Percentiles rank a stretch among this genome's conserved stretches.
These are phyloP conservation scores for Rhyacophila brunnea DNA, from an alignment of 1,140 invertebrate species.

Conservation along the genomic window DNA sequence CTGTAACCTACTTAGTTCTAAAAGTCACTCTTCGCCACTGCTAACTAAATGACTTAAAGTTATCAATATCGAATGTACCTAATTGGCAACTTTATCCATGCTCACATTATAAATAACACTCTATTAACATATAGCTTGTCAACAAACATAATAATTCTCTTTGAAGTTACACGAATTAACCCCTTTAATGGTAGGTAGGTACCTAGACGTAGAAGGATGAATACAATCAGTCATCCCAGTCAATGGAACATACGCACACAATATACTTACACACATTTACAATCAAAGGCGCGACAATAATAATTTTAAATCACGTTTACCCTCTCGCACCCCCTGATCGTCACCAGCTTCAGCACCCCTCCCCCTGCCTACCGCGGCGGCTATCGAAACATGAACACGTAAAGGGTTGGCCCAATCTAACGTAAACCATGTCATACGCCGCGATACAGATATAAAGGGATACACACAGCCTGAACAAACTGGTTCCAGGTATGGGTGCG, in stretches of 20 bases:
- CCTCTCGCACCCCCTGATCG: neutral
- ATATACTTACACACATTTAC: neutral
- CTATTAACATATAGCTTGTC: too few relatives aligned
- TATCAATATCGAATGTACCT: too few relatives aligned
- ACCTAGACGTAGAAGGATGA: too few relatives aligned
- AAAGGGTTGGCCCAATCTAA: conserved; percentile 34
- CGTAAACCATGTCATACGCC: conserved; percentile 30
- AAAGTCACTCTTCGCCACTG: too few relatives aligned
- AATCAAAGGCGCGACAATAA: conserved; percentile 10
- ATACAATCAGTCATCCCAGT: too few relatives aligned
- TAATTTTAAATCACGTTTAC: conserved; percentile 27
- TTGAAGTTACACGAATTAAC: too few relatives aligned
- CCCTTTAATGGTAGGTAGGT: too few relatives aligned
- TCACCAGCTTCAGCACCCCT: neutral
- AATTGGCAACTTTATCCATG: too few relatives aligned
- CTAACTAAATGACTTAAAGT: too few relatives aligned
- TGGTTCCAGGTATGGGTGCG: conserved; percentile 18
- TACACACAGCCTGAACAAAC: conserved; percentile 19
- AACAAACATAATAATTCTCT: too few relatives aligned
- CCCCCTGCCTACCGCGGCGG: conserved; percentile 1
- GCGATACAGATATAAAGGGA: conserved; percentile 25
- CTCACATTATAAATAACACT: too few relatives aligned
- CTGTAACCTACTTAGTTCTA: too few relatives aligned
- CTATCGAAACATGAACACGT: conserved; percentile 29
- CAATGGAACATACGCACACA: neutral